phyloP scores from a whole-genome alignment of 2,797 vertebrate species.

The Hypotaenidia okinawae region DNA sequence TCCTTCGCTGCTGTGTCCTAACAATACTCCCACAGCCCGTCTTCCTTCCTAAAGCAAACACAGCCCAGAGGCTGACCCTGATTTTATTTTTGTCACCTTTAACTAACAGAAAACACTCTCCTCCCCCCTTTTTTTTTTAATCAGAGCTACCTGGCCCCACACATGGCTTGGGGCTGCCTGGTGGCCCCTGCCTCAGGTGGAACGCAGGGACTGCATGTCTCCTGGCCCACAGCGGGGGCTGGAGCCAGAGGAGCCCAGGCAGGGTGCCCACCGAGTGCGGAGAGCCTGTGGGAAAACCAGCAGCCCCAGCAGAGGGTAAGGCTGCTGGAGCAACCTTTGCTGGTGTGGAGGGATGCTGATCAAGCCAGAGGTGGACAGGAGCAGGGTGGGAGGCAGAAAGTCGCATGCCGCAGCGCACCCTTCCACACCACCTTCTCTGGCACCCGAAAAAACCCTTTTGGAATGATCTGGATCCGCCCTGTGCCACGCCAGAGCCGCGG shows the following conservation, averaged over 20 bases:
- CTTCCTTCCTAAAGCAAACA: background rate
- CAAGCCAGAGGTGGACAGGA: background rate
- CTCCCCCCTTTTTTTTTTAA: background rate
- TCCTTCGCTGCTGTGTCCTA: background rate
- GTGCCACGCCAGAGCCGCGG: background rate
- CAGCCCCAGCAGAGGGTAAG: background rate
- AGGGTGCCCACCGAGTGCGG: background rate
- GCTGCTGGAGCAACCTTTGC: background rate
- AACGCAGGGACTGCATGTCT: background rate
- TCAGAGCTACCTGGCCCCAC: background rate
- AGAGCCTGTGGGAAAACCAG: background rate
- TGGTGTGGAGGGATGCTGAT: background rate
- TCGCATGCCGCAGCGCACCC: fast-evolving
- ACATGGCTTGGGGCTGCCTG: background rate
- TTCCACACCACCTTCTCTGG: fast-evolving
- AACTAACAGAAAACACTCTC: background rate
- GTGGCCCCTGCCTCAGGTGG: background rate
- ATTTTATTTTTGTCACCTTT: background rate
- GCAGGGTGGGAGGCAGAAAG: too few species aligned
- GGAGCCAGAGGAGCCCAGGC: background rate
- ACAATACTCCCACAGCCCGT: background rate
- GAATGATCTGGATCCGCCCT: background rate
- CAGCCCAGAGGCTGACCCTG: background rate
- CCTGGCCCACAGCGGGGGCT: fast-evolving
- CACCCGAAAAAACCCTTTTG: background rate